A percentile compares a stretch with the other conserved stretches of the same genome.
Evolutionary conservation across 2,113 vertebrate species (phyloP).

Genomic region (Leptobrachium leishanense): DNA sequence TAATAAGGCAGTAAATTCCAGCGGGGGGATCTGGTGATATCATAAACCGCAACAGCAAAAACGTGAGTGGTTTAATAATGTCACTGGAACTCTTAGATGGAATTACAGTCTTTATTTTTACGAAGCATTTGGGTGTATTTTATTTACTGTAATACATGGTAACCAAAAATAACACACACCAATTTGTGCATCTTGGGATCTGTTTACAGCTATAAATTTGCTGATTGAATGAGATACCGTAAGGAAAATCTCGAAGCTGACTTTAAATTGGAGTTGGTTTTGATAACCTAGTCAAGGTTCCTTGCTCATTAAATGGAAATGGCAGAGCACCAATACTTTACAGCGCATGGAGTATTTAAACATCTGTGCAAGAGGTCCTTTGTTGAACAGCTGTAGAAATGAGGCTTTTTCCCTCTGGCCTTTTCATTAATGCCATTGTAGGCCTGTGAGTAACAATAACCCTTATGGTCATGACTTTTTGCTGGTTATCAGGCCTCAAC

Average conservation of each 20-base stretch:
- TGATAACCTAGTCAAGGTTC: neutral
- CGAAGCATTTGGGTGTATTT: slow-evolving; percentile 45
- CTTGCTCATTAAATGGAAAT: slow-evolving; percentile 13
- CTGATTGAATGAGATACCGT: slow-evolving; percentile 28
- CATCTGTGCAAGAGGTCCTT: slow-evolving; percentile 1
- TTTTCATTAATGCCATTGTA: too few species aligned
- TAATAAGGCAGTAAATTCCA: slow-evolving; percentile 42
- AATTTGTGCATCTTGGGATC: slow-evolving; percentile 41
- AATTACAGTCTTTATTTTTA: slow-evolving; percentile 48
- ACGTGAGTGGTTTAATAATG: slow-evolving; percentile 40
- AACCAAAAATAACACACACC: slow-evolving; percentile 44
- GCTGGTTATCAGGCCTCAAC: too few species aligned
- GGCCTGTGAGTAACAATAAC: too few species aligned
- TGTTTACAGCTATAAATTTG: slow-evolving; percentile 27
- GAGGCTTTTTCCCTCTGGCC: neutral
- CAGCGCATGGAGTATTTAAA: slow-evolving; percentile 3
- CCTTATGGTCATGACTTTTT: too few species aligned
- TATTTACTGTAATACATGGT: slow-evolving; percentile 50
- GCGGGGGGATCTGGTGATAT: slow-evolving; percentile 39
- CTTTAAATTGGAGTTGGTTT: slow-evolving; percentile 13
- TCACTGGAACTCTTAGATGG: slow-evolving; percentile 46
- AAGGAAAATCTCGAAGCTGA: slow-evolving; percentile 17
- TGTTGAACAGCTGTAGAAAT: neutral
- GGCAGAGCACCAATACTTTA: slow-evolving; percentile 8
- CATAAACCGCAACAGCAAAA: slow-evolving; percentile 45